phyloP scores from a whole-genome alignment of 2,797 vertebrate genomes.

The Lepus townsendii region DNA sequence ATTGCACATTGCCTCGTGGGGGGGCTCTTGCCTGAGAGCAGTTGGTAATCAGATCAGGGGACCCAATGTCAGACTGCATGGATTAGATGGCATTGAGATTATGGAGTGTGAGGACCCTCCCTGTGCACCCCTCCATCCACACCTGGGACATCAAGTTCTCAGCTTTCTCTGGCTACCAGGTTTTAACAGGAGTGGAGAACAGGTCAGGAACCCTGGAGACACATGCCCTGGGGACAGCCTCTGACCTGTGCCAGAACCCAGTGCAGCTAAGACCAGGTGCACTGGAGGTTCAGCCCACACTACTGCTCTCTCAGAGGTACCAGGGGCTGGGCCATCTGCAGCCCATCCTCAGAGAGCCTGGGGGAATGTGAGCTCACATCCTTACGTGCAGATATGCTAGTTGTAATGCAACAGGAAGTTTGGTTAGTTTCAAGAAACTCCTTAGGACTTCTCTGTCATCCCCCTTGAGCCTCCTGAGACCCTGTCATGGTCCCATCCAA shows the following conservation, averaged over 20 bases:
- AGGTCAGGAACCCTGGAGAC: neutral
- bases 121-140: neutral
- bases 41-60: neutral
- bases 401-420: neutral
- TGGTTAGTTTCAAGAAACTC: neutral
- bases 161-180: neutral
- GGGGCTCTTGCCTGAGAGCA: neutral
- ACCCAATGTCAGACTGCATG: slow-evolving; percentile 8
- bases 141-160: neutral
- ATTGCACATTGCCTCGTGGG: neutral
- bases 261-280: neutral
- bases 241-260: neutral
- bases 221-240: neutral
- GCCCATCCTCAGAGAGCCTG: neutral
- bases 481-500: neutral
- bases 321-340: neutral
- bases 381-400: neutral
- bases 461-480: neutral
- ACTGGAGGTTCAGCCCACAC: neutral
- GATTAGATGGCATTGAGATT: neutral
- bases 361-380: neutral
- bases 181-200: neutral
- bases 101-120: neutral
- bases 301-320: neutral
- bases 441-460: neutral